Conservation (phyloP, 2,797 vertebrate species). For the Eulemur mongoz region DNA sequence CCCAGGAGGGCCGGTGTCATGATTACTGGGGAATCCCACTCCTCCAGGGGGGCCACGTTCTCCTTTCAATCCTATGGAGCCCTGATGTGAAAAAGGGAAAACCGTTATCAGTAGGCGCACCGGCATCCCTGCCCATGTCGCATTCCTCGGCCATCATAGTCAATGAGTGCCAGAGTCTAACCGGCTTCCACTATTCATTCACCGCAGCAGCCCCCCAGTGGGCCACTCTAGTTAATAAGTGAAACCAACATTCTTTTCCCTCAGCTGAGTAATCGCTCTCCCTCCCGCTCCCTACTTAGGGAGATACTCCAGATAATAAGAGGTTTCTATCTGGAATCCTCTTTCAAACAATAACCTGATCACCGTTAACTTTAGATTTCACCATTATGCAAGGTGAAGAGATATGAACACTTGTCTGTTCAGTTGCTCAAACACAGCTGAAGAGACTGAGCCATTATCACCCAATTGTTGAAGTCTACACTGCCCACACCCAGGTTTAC, state of each 20-base stretch:
- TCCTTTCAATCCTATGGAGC: slow-evolving; percentile 92
- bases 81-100: slow-evolving; percentile 85
- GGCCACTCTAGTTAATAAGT: not conserved
- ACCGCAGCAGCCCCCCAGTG: not conserved
- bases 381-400: not conserved
- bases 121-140: not conserved
- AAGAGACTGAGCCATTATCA: not conserved
- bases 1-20: slow-evolving; percentile 93
- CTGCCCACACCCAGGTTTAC: no score
- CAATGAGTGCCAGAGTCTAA: not conserved
- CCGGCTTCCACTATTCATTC: not conserved
- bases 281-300: not conserved
- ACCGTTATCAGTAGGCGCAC: accelerated
- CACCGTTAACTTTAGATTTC: not conserved
- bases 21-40: slow-evolving; percentile 87
- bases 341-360: not conserved
- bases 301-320: not conserved
- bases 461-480: not conserved
- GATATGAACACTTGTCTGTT: not conserved
- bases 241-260: not conserved
- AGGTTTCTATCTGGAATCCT: no score
- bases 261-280: not conserved
- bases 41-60: slow-evolving; percentile 92
- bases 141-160: accelerated
- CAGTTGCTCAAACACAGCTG: not conserved